Evolutionary conservation across 92 coral and sea anemone genomes (phyloP), one percentile per base, ranked within the genome.

Genomic region (Pocillopora meandrina): DNA sequence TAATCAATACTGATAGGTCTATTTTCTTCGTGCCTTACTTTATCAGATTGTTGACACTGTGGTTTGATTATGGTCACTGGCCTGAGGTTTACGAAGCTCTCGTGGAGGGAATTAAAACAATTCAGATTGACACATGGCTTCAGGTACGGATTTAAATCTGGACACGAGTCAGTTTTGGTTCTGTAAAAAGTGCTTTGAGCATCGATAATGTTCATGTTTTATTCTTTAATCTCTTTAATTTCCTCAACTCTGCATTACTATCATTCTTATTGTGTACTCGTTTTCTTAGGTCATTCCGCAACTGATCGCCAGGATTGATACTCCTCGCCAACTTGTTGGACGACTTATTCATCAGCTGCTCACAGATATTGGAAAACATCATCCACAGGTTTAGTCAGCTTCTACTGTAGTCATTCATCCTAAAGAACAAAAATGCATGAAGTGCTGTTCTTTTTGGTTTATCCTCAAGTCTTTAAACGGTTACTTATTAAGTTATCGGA

Each of bases 61-160:
- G 98, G 91, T 96, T 96, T 84, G 99, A 96, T 86, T 96, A 91
- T 79, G 99, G 98, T 1, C 98, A 96, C 21, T 89, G 90, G 91
- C 87, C 95, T 9, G 98, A 95, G 12, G 99, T 96, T 62, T 94
- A 96, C 59, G 98, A 93, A 81, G 98, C 99, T 2, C 91, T 96
- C 36, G 99, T 96, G 73, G 98, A 96, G 73, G 99, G 99, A 55
- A 95, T 96, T 89, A 96, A 96, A 79, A 96, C 99, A 8, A 96
- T 96, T 36, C 98, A 96, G 89, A 96, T 96, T 49, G 99, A 96
- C 88, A 96, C 96, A 1, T 96, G 99, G 99, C 83, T 96, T 52
- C 99, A 96, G 73, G 94, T 88, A 7, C 21, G 9, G 31, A 26
- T 26, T 26, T 26, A 20, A 64, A 64, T n/a, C 19, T 18, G n/a